Evolutionary conservation across 2,888 invertebrate genomes (phyloP).

Genomic region (Agonopterix heracliana): DNA sequence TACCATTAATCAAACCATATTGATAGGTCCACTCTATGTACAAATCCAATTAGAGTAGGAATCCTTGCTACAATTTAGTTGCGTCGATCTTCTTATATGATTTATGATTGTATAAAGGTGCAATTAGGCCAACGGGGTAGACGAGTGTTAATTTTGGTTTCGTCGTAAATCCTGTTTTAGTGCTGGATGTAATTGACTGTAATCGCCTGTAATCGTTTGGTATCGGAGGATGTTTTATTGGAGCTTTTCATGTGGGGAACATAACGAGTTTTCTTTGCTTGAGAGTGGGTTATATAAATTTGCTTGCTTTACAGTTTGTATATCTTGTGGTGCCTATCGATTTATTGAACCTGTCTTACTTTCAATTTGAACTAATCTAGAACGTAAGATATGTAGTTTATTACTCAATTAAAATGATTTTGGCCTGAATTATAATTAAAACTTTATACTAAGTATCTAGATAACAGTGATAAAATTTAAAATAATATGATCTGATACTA

Average conservation of each 20-base stretch:
- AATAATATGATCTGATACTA: too few species aligned
- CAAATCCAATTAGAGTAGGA: constrained; percentile 66
- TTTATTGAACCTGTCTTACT: too few species aligned
- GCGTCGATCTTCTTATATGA: constrained; percentile 43
- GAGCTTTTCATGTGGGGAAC: constrained; percentile 40
- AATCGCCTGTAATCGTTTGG: constrained; percentile 48
- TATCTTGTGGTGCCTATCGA: too few species aligned
- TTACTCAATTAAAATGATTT: too few species aligned
- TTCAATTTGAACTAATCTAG: too few species aligned
- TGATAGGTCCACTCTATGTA: constrained; percentile 65
- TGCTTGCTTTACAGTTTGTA: too few species aligned
- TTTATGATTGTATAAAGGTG: constrained; percentile 50
- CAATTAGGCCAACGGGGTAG: constrained; percentile 53
- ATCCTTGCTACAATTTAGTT: constrained; percentile 65
- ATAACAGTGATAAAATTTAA: too few species aligned
- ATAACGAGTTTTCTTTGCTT: constrained; percentile 9
- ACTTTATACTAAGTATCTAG: too few species aligned
- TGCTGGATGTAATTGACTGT: constrained; percentile 48
- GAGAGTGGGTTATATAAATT: too few species aligned
- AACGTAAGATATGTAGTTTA: too few species aligned
- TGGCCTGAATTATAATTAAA: too few species aligned
- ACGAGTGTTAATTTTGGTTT: constrained; percentile 61
- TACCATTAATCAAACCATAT: constrained; percentile 72
- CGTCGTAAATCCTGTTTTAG: constrained; percentile 59
- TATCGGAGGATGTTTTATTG: constrained; percentile 33